A percentile compares a stretch with the other conserved stretches of the same genome.
Evolutionary conservation across 2,888 invertebrate genomes (phyloP).

Genomic region (Congeria kusceri): DNA sequence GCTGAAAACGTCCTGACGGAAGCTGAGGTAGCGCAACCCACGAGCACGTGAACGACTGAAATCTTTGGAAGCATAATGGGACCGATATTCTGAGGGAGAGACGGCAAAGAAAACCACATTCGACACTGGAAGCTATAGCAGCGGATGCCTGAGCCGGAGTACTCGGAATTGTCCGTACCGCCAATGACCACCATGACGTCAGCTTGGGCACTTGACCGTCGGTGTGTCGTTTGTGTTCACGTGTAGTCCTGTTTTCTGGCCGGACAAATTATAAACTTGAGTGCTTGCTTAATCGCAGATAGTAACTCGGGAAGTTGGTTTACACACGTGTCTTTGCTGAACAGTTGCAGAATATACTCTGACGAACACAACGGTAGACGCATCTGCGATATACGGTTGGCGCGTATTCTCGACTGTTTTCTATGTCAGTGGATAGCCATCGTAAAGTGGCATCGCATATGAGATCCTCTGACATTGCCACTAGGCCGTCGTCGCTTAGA

Average conservation of each 20-base stretch:
- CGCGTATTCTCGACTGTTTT: neutral
- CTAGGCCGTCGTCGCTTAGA: conserved; percentile 92
- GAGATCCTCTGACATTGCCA: conserved; percentile 91
- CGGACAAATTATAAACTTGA: conserved; percentile 11
- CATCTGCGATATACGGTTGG: conserved; percentile 4
- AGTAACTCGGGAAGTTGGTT: neutral
- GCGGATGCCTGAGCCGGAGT: conserved; percentile 21
- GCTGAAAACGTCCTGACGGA: conserved; percentile 18
- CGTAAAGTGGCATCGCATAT: conserved; percentile 91
- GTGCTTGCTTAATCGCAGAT: conserved; percentile 5
- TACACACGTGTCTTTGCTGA: conserved; percentile 2
- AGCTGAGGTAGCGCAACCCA: conserved; percentile 16
- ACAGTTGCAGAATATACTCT: conserved; percentile 21
- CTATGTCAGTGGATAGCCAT: conserved; percentile 88
- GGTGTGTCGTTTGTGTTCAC: conserved; percentile 19
- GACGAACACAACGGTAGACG: conserved; percentile 19
- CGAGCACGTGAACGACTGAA: conserved; percentile 14
- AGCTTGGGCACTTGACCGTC: conserved; percentile 2
- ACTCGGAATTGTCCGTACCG: conserved; percentile 26
- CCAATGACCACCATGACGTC: conserved; percentile 32
- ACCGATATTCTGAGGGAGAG: conserved; percentile 18
- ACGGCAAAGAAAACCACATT: conserved; percentile 18
- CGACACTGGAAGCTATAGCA: conserved; percentile 17
- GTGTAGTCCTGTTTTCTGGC: conserved; percentile 22
- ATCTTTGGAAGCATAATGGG: conserved; percentile 24